Conservation (phyloP, 2,113 vertebrate genomes). For the Cercocebus atys region DNA sequence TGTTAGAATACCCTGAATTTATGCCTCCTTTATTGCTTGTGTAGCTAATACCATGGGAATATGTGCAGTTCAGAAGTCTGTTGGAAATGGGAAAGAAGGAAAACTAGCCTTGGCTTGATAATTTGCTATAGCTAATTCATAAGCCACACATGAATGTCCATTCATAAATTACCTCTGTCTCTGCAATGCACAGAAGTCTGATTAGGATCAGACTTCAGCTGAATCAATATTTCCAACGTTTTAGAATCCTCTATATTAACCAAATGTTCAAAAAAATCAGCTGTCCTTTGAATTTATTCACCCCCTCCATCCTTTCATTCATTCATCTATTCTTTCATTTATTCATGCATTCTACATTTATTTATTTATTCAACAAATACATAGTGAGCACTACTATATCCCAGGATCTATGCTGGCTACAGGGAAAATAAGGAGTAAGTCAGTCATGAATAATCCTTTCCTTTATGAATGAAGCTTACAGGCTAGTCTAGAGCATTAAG, state of each 20-base stretch:
- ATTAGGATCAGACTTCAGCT: constrained; percentile 9
- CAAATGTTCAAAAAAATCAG: background rate
- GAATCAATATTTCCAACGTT: background rate
- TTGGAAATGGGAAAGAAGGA: background rate
- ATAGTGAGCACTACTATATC: background rate
- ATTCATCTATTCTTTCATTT: background rate
- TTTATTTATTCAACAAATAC: background rate
- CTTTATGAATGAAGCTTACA: background rate
- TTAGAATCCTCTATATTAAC: background rate
- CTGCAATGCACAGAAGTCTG: background rate
- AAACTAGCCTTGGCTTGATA: background rate
- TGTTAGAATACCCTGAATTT: background rate
- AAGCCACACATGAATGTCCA: background rate
- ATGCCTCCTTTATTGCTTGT: background rate
- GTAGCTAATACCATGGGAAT: background rate
- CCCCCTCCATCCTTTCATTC: background rate
- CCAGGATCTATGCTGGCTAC: background rate
- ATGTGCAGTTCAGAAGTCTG: background rate
- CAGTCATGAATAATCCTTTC: no score
- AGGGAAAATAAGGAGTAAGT: background rate
- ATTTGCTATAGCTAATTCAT: background rate
- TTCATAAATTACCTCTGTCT: background rate
- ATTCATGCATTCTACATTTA: background rate
- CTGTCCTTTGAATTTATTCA: background rate
- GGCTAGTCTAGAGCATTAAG: background rate